These are phyloP conservation scores for Phymastichus coffea DNA, from an alignment of 1,140 invertebrate genomes.

Conservation along the genomic window DNA sequence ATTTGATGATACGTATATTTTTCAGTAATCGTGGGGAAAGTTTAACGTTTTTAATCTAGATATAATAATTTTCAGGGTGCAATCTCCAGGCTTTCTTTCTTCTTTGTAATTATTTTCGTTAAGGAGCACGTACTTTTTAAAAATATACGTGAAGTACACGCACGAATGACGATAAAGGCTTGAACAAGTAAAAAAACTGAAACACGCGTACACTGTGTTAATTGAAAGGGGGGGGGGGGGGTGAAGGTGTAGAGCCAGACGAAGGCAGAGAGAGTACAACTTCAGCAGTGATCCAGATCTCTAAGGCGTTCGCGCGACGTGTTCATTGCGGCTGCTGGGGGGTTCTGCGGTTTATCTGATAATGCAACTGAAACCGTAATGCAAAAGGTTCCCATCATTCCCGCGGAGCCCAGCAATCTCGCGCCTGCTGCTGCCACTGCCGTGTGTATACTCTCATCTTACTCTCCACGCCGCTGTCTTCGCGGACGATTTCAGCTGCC, in stretches of 20 bases:
- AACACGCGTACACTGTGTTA: conserved; percentile 11
- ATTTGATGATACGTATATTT: too few species aligned
- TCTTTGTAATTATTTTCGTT: too few species aligned
- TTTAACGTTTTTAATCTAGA: too few species aligned
- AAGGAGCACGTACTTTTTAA: too few species aligned
- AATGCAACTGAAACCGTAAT: conserved; percentile 26
- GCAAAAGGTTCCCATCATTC: conserved; percentile 26
- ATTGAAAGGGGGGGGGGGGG: too few species aligned
- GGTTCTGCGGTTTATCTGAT: conserved; percentile 28
- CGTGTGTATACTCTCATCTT: not conserved
- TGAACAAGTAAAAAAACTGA: conserved; percentile 11
- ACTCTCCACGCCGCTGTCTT: not conserved
- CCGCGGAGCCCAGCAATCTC: not conserved
- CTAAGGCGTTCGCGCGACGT: conserved; percentile 16
- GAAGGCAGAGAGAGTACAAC: too few species aligned
- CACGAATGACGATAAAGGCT: too few species aligned
- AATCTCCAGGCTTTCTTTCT: too few species aligned
- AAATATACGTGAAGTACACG: too few species aligned
- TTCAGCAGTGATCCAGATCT: conserved; percentile 26
- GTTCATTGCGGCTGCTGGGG: conserved; percentile 18
- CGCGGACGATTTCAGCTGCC: not conserved
- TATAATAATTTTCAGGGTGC: too few species aligned
- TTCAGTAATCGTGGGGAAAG: too few species aligned
- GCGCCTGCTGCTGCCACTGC: not conserved
- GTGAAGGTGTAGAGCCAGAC: too few species aligned